Percentiles rank a stretch among this genome's conserved stretches.
Conservation (phyloP, 1,140 invertebrate genomes). For the Aphaenogaster floridana region DNA sequence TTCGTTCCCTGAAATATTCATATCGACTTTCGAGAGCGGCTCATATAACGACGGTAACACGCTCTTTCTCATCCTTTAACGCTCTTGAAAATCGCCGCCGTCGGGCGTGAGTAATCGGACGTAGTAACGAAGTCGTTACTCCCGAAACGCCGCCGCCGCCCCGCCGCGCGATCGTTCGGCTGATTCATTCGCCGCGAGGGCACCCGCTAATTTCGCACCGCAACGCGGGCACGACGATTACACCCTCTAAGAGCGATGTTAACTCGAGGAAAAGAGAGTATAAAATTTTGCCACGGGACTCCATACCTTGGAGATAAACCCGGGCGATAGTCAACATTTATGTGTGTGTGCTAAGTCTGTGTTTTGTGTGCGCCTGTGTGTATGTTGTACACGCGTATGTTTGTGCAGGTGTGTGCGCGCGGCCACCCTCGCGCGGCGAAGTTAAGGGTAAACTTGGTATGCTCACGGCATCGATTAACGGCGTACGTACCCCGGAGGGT, state of each 20-base stretch:
- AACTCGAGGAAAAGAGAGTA: constrained; percentile 26
- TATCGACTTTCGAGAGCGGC: neutral
- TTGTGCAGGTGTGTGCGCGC: neutral
- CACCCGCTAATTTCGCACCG: constrained; percentile 62
- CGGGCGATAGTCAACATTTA: constrained; percentile 45
- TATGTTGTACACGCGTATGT: neutral
- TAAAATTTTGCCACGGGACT: constrained; percentile 51
- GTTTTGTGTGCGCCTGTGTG: neutral
- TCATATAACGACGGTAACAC: neutral
- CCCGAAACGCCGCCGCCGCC: neutral
- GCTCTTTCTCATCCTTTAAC: constrained; percentile 28
- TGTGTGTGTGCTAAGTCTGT: neutral
- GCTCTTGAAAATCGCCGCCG: constrained; percentile 19
- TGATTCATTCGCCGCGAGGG: constrained; percentile 45
- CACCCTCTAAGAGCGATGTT: constrained; percentile 24
- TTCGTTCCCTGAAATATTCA: neutral
- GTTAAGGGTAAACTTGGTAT: constrained; percentile 40
- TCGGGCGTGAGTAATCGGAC: constrained; percentile 41
- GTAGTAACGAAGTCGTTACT: constrained; percentile 38
- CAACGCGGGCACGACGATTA: constrained; percentile 63
- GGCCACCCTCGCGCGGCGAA: neutral
- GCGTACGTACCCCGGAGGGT: constrained; percentile 34
- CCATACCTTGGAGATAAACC: constrained; percentile 55
- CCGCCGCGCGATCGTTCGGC: constrained; percentile 18
- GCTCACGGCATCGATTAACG: constrained; percentile 49